Evolutionary conservation across 1,140 invertebrate genomes (phyloP).

Genomic region (Semibalanus balanoides): DNA sequence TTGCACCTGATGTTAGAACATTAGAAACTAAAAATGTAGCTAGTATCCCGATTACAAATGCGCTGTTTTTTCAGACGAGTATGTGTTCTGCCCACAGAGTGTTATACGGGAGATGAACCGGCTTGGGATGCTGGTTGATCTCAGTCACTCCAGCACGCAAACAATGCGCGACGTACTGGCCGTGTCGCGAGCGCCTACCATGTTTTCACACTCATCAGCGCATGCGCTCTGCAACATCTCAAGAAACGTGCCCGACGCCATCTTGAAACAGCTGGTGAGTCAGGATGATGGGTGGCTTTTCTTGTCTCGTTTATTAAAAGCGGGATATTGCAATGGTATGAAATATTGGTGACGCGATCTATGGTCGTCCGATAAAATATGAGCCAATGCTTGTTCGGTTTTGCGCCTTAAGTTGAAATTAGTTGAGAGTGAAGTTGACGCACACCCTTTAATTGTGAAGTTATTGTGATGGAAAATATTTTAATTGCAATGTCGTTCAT

Average conservation of each 20-base stretch:
- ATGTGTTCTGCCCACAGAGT: slow-evolving; percentile 42
- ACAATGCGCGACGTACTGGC: slow-evolving; percentile 64
- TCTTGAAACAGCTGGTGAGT: slow-evolving; percentile 58
- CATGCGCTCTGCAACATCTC: slow-evolving; percentile 67
- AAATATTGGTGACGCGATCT: slow-evolving; percentile 10
- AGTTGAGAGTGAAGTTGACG: too few relatives aligned
- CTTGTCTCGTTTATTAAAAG: slow-evolving; percentile 3
- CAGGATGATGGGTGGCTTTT: not conserved
- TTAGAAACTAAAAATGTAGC: too few relatives aligned
- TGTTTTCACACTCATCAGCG: slow-evolving; percentile 77
- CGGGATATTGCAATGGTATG: not conserved
- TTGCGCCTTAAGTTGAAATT: not conserved
- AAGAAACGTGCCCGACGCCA: slow-evolving; percentile 73
- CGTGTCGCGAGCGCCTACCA: slow-evolving; percentile 60
- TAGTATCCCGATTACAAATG: too few relatives aligned
- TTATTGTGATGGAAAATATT: too few relatives aligned
- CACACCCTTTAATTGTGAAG: too few relatives aligned
- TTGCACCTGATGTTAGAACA: too few relatives aligned
- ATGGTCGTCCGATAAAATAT: not conserved
- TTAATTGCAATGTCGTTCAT: too few relatives aligned
- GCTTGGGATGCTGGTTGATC: slow-evolving; percentile 79
- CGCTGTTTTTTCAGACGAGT: too few relatives aligned
- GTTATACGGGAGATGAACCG: slow-evolving; percentile 70
- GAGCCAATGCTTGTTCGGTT: not conserved
- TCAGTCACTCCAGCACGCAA: slow-evolving; percentile 68